phyloP scores from a whole-genome alignment of 2,888 invertebrate species.

The Coleophora flavipennella region DNA sequence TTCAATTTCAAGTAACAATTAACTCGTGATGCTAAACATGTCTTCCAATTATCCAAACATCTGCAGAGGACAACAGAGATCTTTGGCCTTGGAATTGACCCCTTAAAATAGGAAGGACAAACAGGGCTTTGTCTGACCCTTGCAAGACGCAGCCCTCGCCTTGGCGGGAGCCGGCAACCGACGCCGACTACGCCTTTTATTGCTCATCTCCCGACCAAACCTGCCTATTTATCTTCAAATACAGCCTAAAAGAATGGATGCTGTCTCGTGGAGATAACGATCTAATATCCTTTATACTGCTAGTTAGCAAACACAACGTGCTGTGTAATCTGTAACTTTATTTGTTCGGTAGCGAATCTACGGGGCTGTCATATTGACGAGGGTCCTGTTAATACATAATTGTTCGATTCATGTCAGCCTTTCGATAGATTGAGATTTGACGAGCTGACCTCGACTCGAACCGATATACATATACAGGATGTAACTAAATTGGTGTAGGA shows the following conservation, averaged over 20 bases:
- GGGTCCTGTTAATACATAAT: slow-evolving; percentile 36
- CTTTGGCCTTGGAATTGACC: slow-evolving; percentile 47
- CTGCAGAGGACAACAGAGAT: slow-evolving; percentile 14
- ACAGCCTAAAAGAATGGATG: slow-evolving; percentile 20
- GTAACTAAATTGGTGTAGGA: too few relatives aligned
- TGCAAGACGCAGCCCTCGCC: slow-evolving; percentile 27
- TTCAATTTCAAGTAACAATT: too few relatives aligned
- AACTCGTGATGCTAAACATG: too few relatives aligned
- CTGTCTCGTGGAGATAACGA: slow-evolving; percentile 22
- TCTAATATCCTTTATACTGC: slow-evolving; percentile 19
- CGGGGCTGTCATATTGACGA: slow-evolving; percentile 44
- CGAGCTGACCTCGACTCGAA: slow-evolving; percentile 30
- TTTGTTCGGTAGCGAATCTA: slow-evolving; percentile 16
- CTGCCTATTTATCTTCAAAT: slow-evolving; percentile 8
- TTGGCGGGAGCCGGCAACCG: slow-evolving; percentile 8
- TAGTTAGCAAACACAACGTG: slow-evolving; percentile 7
- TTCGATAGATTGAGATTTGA: slow-evolving; percentile 35
- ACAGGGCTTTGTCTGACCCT: slow-evolving; percentile 44
- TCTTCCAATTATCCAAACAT: too few relatives aligned
- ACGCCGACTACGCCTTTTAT: slow-evolving; percentile 38
- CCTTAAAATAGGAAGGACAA: background rate
- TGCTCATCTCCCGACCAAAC: slow-evolving; percentile 27
- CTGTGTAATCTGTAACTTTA: slow-evolving; percentile 10
- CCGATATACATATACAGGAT: too few relatives aligned
- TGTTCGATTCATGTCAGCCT: slow-evolving; percentile 42